Evolutionary conservation across 2,888 invertebrate genomes (phyloP), one percentile per base, ranked within the genome.

Genomic region (Thelaira solivaga): DNA sequence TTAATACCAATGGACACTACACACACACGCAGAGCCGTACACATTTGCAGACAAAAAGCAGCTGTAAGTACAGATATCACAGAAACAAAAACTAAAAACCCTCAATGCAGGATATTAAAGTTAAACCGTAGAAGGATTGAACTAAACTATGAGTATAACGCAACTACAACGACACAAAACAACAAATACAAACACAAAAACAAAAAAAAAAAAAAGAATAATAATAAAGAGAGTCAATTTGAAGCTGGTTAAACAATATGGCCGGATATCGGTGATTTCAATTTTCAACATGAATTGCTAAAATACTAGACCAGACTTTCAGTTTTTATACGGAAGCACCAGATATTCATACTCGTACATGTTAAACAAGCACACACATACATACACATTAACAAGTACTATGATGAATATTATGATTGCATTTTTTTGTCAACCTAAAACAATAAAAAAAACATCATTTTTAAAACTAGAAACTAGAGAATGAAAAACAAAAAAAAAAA

Each of bases 201-300:
- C 26, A 59, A 10, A n/a, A 16, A 16, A n/a, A 16, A 2, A 34
- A 64, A 13, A 49, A 13, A 39, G 24, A 47, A 20, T 13, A 31
- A 41, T 41, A 47, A 26, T 43, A 59, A 18, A 43, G 34, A 57
- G 43, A 71, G 71, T 76, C 76, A 36, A 62, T 76, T 76, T 69
- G 43, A 41, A 75, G 49, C 55, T 69, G 62, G 68, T 69, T 75
- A 62, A 68, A 55, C 75, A 49, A 62, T 73, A 68, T 73, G 78
- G 39, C 73, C 74, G 78, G 74, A 74, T 69, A 74, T 78, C 49
- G 78, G 65, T 51, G 57, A 73, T 78, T 78, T 74, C 43, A 74
- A 69, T 78, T 78, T 78, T 69, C 78, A 74, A 65, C 65, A 67
- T 78, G 64, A 78, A 68, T 74, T 64, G 43, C 43, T 26, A 45